These are phyloP conservation scores for Lordiphosa clarofinis DNA, from an alignment of 1,140 invertebrate genomes.

Conservation along the genomic window DNA sequence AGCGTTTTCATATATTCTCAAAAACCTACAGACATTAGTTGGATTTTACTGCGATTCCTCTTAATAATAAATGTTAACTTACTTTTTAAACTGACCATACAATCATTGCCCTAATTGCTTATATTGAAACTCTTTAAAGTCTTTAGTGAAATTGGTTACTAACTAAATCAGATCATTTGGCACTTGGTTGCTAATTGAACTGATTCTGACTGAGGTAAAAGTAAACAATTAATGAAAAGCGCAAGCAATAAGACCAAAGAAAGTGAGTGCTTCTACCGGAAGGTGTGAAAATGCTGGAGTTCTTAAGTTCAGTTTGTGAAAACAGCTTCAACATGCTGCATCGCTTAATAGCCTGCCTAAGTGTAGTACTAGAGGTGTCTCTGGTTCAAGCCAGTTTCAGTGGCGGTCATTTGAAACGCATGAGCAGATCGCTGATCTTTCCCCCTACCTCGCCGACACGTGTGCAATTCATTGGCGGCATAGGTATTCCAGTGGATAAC, in stretches of 20 bases:
- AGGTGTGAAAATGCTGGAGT: conserved; percentile 41
- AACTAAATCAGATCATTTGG: conserved; percentile 10
- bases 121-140: neutral
- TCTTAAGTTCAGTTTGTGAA: conserved; percentile 29
- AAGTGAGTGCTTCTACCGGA: conserved; percentile 39
- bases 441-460: conserved; percentile 70
- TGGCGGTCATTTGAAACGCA: conserved; percentile 31
- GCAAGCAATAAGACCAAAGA: conserved; percentile 16
- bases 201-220: conserved; percentile 26
- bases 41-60: too few relatives aligned
- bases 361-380: neutral
- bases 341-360: neutral
- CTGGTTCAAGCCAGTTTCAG: neutral
- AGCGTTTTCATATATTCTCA: too few relatives aligned
- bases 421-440: conserved; percentile 67
- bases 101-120: too few relatives aligned
- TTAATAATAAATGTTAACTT: too few relatives aligned
- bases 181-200: conserved; percentile 52
- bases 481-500: conserved; percentile 74
- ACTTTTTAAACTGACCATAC: too few relatives aligned
- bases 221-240: conserved; percentile 36
- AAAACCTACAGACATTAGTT: too few relatives aligned
- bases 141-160: conserved; percentile 6
- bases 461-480: conserved; percentile 74
- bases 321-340: conserved; percentile 31